These are phyloP conservation scores for Brassicogethes aeneus DNA, from an alignment of 2,888 invertebrate genomes.

Conservation along the genomic window DNA sequence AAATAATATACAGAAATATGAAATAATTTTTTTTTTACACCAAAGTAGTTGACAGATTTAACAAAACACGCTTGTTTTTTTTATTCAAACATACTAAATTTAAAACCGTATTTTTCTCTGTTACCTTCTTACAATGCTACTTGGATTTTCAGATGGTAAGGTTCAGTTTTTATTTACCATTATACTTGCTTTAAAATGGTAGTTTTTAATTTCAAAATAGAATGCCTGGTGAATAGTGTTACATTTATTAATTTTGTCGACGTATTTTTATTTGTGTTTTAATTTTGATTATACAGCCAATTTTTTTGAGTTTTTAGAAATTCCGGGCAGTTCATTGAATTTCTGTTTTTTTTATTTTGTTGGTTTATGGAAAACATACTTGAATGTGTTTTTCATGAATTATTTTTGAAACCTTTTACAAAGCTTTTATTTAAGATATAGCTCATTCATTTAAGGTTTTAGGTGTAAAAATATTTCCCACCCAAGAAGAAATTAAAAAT, in stretches of 20 bases:
- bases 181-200: slow-evolving; percentile 13
- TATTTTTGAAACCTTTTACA: no score
- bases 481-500: no score
- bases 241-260: neutral
- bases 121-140: slow-evolving; percentile 38
- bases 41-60: neutral
- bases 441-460: no score
- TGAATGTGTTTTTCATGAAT: no score
- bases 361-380: no score
- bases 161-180: slow-evolving; percentile 33
- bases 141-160: slow-evolving; percentile 44
- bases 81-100: slow-evolving; percentile 22
- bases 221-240: slow-evolving; percentile 3
- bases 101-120: slow-evolving; percentile 30
- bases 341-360: no score
- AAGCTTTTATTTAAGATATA: no score
- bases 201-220: slow-evolving; percentile 6
- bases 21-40: neutral
- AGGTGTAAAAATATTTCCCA: no score
- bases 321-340: slow-evolving; percentile 4
- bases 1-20: neutral
- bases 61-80: slow-evolving; percentile 25
- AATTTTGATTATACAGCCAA: neutral
- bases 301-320: neutral
- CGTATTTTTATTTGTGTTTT: slow-evolving; percentile 1